A percentile compares a stretch with the other conserved stretches of the same genome.
phyloP scores from a whole-genome alignment of 2,113 vertebrate genomes.

The Cyanistes caeruleus region DNA sequence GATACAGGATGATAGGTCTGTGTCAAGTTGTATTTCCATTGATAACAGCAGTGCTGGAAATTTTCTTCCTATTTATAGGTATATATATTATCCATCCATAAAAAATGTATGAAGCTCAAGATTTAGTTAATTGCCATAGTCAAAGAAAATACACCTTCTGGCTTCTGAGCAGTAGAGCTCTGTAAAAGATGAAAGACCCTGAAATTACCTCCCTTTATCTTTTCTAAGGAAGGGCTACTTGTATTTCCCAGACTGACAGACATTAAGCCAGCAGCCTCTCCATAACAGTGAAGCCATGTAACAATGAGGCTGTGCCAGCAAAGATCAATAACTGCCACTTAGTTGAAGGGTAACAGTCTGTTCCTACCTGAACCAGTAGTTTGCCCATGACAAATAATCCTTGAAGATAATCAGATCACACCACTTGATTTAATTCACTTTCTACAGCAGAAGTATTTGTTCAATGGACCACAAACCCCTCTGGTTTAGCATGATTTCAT shows the following conservation, averaged over 20 bases:
- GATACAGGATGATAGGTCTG: neutral
- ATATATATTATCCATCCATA: neutral
- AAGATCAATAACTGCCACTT: constrained; percentile 45
- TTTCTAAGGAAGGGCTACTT: neutral
- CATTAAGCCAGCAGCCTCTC: neutral
- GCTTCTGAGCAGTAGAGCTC: neutral
- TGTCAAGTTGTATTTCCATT: neutral
- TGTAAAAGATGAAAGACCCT: neutral
- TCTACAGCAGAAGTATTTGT: constrained; percentile 12
- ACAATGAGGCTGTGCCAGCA: constrained; percentile 16
- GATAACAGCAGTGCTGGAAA: neutral
- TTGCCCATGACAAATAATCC: constrained; percentile 38
- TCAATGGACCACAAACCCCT: neutral
- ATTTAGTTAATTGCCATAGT: neutral
- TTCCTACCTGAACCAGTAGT: constrained; percentile 47
- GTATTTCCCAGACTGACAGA: constrained; percentile 4
- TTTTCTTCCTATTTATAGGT: neutral
- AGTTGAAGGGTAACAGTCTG: constrained; percentile 25
- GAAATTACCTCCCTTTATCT: constrained; percentile 18
- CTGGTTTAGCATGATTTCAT: constrained; percentile 14
- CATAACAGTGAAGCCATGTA: neutral
- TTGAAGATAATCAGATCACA: constrained; percentile 51
- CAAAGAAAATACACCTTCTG: neutral
- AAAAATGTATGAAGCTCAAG: neutral
- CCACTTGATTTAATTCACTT: constrained; percentile 44